These are phyloP conservation scores for Danaus melanippus DNA, from an alignment of 1,140 invertebrate species.

Conservation along the genomic window DNA sequence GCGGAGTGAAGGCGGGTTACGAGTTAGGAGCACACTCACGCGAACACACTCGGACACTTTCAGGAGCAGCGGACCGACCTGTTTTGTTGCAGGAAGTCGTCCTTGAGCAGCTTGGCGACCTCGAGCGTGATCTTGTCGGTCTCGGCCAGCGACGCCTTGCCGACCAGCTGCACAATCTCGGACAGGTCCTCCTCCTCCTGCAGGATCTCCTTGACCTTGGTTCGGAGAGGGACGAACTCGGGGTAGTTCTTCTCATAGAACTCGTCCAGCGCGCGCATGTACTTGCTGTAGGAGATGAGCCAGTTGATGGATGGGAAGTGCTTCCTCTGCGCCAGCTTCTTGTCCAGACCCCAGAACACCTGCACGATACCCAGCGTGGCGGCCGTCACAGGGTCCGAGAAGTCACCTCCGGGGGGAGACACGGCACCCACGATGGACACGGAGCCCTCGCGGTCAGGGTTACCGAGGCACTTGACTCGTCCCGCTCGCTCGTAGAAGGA, in stretches of 20 bases:
- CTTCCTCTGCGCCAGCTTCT: slow-evolving; percentile 99
- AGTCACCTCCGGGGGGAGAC: slow-evolving; percentile 99
- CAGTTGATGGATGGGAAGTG: slow-evolving; percentile 99
- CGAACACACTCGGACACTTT: too few species aligned
- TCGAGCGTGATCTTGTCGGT: slow-evolving; percentile 99
- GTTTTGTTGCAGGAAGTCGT: slow-evolving; percentile 99
- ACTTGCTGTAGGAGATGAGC: slow-evolving; percentile 99
- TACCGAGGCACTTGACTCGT: slow-evolving; percentile 97
- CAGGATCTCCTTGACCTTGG: slow-evolving; percentile 96
- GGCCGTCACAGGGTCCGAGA: slow-evolving; percentile 99
- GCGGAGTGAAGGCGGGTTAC: slow-evolving; percentile 27
- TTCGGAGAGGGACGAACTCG: slow-evolving; percentile 97
- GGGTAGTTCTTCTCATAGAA: slow-evolving; percentile 99
- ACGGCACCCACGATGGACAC: slow-evolving; percentile 99
- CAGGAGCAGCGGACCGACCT: slow-evolving; percentile 68
- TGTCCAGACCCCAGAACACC: slow-evolving; percentile 99
- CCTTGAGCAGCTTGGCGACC: slow-evolving; percentile 98
- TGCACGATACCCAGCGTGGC: slow-evolving; percentile 99
- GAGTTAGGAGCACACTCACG: too few species aligned
- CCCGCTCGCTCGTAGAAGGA: slow-evolving; percentile 99
- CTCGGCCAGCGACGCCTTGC: slow-evolving; percentile 98
- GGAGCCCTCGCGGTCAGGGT: slow-evolving; percentile 97
- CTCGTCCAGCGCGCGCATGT: slow-evolving; percentile 97
- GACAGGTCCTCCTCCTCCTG: slow-evolving; percentile 99
- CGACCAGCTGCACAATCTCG: slow-evolving; percentile 99